Conservation (phyloP, 1,140 invertebrate species). For the Tenebrio molitor region DNA sequence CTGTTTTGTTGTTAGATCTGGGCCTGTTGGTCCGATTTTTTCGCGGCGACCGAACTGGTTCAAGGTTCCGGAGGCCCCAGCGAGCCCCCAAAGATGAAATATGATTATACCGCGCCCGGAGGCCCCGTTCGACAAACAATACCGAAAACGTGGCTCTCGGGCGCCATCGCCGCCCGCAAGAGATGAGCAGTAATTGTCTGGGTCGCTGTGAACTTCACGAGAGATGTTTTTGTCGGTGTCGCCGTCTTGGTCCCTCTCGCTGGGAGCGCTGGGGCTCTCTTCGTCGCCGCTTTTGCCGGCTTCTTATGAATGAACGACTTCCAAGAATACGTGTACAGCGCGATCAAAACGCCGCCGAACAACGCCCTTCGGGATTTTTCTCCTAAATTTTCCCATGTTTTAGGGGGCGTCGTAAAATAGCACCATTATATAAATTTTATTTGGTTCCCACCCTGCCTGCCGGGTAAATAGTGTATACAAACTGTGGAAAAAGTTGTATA, state of each 20-base stretch:
- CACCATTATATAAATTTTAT: slow-evolving; percentile 40
- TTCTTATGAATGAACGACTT: slow-evolving; percentile 44
- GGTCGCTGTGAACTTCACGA: slow-evolving; percentile 29
- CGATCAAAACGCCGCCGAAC: slow-evolving; percentile 30
- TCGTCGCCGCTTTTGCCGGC: slow-evolving; percentile 5
- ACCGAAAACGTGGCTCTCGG: slow-evolving; percentile 1
- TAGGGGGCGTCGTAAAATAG: slow-evolving; percentile 35
- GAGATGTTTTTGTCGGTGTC: slow-evolving; percentile 17
- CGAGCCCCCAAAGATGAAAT: slow-evolving; percentile 8
- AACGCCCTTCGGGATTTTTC: slow-evolving; percentile 29
- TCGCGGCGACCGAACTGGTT: slow-evolving; percentile 35
- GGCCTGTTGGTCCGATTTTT: too few species aligned
- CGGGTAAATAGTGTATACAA: slow-evolving; percentile 40
- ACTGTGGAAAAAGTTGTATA: slow-evolving; percentile 39
- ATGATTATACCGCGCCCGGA: slow-evolving; percentile 16
- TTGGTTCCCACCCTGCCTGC: slow-evolving; percentile 29
- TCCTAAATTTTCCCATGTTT: slow-evolving; percentile 36
- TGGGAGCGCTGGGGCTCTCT: background rate
- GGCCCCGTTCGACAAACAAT: slow-evolving; percentile 19
- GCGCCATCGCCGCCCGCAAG: slow-evolving; percentile 1
- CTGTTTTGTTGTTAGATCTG: background rate
- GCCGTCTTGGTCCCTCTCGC: background rate
- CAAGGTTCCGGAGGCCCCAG: slow-evolving; percentile 6
- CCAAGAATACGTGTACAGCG: slow-evolving; percentile 42
- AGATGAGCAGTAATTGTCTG: slow-evolving; percentile 28